Conservation (phyloP, 2,888 invertebrate species). For the Xylocampa areola region DNA sequence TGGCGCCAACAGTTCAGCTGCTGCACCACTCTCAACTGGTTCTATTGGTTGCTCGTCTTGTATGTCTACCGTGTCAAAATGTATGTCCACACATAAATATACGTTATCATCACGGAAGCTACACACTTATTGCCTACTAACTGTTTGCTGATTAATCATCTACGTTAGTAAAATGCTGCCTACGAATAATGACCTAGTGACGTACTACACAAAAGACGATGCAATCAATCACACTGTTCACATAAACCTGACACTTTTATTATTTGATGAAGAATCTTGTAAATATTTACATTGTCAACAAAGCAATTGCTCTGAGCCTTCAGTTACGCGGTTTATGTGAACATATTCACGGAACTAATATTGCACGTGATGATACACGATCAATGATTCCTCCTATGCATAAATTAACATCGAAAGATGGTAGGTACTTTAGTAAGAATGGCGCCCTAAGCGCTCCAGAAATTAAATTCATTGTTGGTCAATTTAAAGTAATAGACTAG, state of each 20-base stretch:
- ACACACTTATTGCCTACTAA: slow-evolving; percentile 37
- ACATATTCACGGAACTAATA: slow-evolving; percentile 60
- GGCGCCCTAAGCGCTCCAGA: slow-evolving; percentile 12
- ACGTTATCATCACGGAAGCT: slow-evolving; percentile 36
- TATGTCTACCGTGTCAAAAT: slow-evolving; percentile 51
- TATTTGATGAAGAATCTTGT: slow-evolving; percentile 73
- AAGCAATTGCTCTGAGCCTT: slow-evolving; percentile 48
- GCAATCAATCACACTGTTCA: slow-evolving; percentile 79
- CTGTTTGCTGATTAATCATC: slow-evolving; percentile 35
- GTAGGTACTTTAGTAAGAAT: slow-evolving; percentile 14
- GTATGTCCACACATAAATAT: slow-evolving; percentile 30
- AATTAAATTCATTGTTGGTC: slow-evolving; percentile 13
- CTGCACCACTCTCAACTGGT: slow-evolving; percentile 44
- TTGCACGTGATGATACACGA: slow-evolving; percentile 44
- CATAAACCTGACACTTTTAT: slow-evolving; percentile 78
- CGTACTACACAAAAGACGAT: slow-evolving; percentile 64
- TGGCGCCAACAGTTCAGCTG: slow-evolving; percentile 56
- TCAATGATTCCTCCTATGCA: slow-evolving; percentile 21
- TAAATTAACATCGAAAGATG: slow-evolving; percentile 15
- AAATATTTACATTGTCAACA: slow-evolving; percentile 68
- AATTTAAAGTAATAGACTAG: slow-evolving; percentile 20
- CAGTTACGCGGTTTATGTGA: slow-evolving; percentile 63
- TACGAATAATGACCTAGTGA: slow-evolving; percentile 52
- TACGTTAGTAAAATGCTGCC: slow-evolving; percentile 41
- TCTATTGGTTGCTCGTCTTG: slow-evolving; percentile 62